Evolutionary conservation across 2,888 invertebrate species (phyloP).

Genomic region (Amitus sp.): DNA sequence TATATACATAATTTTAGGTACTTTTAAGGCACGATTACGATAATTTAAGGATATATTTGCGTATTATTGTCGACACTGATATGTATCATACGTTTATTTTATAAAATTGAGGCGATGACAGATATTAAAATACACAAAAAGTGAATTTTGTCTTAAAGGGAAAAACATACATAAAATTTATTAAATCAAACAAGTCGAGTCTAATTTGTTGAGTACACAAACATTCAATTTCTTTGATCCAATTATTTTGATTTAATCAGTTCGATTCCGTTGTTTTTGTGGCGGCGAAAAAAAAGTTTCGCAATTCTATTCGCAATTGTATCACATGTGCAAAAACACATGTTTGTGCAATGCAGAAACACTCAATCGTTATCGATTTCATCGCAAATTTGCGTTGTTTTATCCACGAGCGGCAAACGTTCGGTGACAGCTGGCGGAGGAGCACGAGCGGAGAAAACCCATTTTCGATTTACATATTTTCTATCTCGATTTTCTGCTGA

Average conservation of each 20-base stretch:
- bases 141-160: too few species aligned
- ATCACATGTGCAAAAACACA: slow-evolving; percentile 4
- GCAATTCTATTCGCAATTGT: too few species aligned
- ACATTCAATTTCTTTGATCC: too few species aligned
- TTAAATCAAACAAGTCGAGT: too few species aligned
- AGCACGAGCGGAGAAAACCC: background rate
- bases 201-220: too few species aligned
- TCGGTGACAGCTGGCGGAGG: background rate
- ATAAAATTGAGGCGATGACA: slow-evolving; percentile 58
- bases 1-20: slow-evolving; percentile 33
- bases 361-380: background rate
- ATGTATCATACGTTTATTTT: slow-evolving; percentile 64
- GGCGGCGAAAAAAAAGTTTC: too few species aligned
- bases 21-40: slow-evolving; percentile 36
- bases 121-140: slow-evolving; percentile 56
- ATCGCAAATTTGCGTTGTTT: too few species aligned
- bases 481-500: background rate
- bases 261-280: too few species aligned
- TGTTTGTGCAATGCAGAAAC: background rate
- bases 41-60: slow-evolving; percentile 51
- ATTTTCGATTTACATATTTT: slow-evolving; percentile 3
- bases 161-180: too few species aligned
- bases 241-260: slow-evolving; percentile 11
- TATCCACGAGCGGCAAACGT: background rate
- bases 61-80: slow-evolving; percentile 55